Evolutionary conservation across 2,888 invertebrate species (phyloP).

Genomic region (Tromatobia lineatoria): DNA sequence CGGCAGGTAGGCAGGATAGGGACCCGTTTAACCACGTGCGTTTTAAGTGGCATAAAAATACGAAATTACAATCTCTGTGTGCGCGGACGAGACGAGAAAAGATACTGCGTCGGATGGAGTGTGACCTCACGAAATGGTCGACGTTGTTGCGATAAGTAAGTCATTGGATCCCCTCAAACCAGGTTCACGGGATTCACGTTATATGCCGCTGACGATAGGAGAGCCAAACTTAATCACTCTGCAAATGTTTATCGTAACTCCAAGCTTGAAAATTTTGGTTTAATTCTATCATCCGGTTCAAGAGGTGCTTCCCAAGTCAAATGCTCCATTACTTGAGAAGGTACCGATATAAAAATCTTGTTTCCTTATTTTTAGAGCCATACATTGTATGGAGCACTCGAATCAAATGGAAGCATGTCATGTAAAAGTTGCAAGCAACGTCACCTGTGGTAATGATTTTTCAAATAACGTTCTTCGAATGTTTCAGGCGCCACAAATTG

Average conservation of each 20-base stretch:
- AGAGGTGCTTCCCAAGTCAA: background rate
- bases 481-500: background rate
- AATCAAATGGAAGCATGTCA: background rate
- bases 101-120: conserved; percentile 55
- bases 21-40: conserved; percentile 47
- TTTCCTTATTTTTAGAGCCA: conserved; percentile 1
- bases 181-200: background rate
- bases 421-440: background rate
- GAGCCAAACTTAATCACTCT: conserved; percentile 47
- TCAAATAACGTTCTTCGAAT: background rate
- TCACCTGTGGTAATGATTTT: background rate
- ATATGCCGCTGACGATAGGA: conserved; percentile 16
- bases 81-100: conserved; percentile 22
- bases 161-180: conserved; percentile 70
- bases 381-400: background rate
- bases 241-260: conserved; percentile 27
- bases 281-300: background rate
- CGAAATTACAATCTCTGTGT: conserved; percentile 53
- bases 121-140: conserved; percentile 73
- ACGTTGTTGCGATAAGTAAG: conserved; percentile 74
- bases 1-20: conserved; percentile 42
- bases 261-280: background rate
- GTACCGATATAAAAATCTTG: conserved; percentile 14
- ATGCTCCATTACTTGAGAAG: no score
- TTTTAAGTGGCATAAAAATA: conserved; percentile 54